Evolutionary conservation across 2,797 vertebrate genomes (phyloP), one percentile per base, ranked within the genome.

Genomic region (Potorous gilbertii): DNA sequence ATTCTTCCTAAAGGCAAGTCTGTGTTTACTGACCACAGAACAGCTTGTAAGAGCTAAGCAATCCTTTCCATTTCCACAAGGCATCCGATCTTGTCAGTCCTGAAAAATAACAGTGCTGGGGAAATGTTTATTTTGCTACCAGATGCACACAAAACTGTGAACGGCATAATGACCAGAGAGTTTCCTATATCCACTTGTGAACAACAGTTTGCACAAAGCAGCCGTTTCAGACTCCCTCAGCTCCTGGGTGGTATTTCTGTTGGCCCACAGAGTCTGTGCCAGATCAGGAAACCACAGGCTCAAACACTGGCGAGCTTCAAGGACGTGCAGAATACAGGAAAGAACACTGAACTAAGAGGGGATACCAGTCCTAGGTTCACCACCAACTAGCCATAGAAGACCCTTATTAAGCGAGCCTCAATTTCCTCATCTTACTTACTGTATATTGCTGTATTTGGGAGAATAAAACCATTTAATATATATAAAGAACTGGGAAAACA

Each of bases 91-190:
- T 94, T 54, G 14, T 54, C 90, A 89, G 56, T 27, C 91, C 94
- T 96, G 90, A 93, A 62, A 90, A 81, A 93, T 92, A 91, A 59
- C 93, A 97, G 97, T 92, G 50, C 94, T 93, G 87, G 96, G 97
- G 93, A 97, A 97, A 96, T 57, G 95, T 87, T 90, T 97, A 92
- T 90, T 95, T 95, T 97, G 97, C 94, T 93, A 93, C 12, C 62
- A 95, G 92, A 97, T 27, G 74, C 91, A 97, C 98, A 95, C 74
- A 97, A 87, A 66, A 90, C 24, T 90, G 94, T 95, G 89, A 97
- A 96, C 34, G 40, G 93, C 94, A 54, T 92, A 96, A 56, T 95
- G 92, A 96, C 87, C 13, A 91, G 94, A 54, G 3, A 55, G 90
- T 93, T 97, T 95, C 95, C 74, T 90, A 18, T 90, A 94, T 90